Conservation (phyloP, 2,113 vertebrate genomes). For the Nycticryphes semicollaris region DNA sequence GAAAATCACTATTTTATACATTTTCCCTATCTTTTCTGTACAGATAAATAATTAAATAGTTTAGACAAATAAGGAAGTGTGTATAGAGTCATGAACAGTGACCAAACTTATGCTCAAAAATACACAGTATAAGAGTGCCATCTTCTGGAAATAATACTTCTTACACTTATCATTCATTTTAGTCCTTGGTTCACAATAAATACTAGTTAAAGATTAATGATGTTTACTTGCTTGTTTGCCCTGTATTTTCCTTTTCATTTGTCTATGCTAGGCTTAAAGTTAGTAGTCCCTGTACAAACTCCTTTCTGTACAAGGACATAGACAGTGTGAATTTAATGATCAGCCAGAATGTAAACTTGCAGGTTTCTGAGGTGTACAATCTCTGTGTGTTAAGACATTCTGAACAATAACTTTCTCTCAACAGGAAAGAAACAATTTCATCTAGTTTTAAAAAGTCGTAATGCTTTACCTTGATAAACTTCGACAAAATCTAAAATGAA, state of each 20-base stretch:
- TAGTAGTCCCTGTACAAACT: not conserved
- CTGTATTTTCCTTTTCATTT: slow-evolving; percentile 17
- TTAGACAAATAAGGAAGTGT: not conserved
- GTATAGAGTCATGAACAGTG: not conserved
- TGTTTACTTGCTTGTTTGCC: slow-evolving; percentile 48
- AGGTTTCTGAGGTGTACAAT: not conserved
- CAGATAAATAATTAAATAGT: slow-evolving; percentile 14
- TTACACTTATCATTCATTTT: not conserved
- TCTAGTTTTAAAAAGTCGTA: not conserved
- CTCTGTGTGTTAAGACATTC: not conserved
- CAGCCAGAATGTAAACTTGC: not conserved
- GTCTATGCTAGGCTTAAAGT: slow-evolving; percentile 12
- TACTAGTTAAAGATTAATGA: slow-evolving; percentile 30
- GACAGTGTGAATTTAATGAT: not conserved
- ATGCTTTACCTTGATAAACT: not conserved
- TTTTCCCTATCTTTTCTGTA: not conserved
- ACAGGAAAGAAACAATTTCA: not conserved
- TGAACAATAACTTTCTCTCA: not conserved
- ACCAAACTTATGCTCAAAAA: not conserved
- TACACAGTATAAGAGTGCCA: slow-evolving; percentile 68
- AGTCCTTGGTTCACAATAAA: not conserved
- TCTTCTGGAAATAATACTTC: slow-evolving; percentile 65
- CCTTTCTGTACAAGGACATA: not conserved
- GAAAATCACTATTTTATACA: not conserved
- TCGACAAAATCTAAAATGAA: not conserved